Conservation (phyloP, 2,113 vertebrate genomes). For the Megaceryle maxima region DNA sequence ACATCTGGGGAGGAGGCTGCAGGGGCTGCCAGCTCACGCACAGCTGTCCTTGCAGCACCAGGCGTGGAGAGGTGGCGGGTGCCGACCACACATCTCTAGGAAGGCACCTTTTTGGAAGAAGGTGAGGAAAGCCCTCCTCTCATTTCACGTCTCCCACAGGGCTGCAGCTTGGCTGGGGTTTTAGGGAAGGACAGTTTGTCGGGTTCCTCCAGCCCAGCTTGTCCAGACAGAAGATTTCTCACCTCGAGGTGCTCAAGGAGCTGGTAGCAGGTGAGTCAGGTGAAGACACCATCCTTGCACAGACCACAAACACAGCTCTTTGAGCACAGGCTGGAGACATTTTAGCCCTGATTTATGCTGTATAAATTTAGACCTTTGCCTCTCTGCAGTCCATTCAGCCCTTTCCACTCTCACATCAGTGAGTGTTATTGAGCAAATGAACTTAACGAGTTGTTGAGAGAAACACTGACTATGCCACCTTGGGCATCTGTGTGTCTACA, state of each 20-base stretch:
- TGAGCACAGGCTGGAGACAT: background rate
- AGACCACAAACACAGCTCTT: rapidly evolving
- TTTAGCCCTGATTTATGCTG: background rate
- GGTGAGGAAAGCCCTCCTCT: background rate
- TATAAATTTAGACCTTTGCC: background rate
- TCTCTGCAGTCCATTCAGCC: background rate
- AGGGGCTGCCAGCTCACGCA: background rate
- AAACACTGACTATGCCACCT: background rate
- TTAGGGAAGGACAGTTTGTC: background rate
- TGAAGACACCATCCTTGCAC: background rate
- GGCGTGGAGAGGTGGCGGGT: background rate
- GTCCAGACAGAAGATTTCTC: background rate
- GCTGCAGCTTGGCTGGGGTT: background rate
- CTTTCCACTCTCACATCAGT: background rate
- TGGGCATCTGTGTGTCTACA: background rate
- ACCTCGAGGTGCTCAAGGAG: background rate
- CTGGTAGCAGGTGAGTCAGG: background rate
- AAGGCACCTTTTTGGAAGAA: background rate
- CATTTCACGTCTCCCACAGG: rapidly evolving
- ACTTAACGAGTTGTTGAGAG: background rate
- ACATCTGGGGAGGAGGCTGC: background rate
- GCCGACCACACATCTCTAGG: rapidly evolving
- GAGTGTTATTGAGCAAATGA: background rate
- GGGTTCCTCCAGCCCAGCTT: background rate
- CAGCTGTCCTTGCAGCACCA: rapidly evolving